Base-by-base conservation (phyloP, 2,888 invertebrate genomes). In the Reticulitermes lucifugus region DNA sequence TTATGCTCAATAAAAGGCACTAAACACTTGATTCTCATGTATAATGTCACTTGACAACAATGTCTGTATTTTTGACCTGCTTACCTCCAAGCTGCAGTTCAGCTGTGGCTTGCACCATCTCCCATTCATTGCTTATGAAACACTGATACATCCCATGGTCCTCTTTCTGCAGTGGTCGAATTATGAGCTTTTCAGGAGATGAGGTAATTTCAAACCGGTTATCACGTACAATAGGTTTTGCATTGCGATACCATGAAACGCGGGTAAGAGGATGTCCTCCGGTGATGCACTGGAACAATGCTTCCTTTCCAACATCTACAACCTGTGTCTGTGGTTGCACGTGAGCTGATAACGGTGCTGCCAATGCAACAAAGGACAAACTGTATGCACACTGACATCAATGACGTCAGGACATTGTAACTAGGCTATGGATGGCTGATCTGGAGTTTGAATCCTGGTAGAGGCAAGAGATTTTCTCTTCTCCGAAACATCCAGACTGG, bases 281-380 rank as follows among this genome's bases (percentile, higher is more conserved):
- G 84, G 96, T 94, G 89, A 96, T 95, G 91, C 98, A 98, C 90
- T 97, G 96, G 90, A 98, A 96, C 89, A 93, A 94, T 81, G 97
- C 95, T 89, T 96, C 95, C 89, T 96, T 95, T 86, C 96, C 97
- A 87, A 96, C 94, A 91, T 98, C 98, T 86, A 97, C 95, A 87
- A 96, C 95, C 90, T 95, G 93, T 87, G 94, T 92, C 91, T 95
- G 95, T 87, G 96, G 96, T 92, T 96, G 94, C 88, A 97, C 94
- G 91, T 95, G 95, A 88, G 95, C 96, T 88, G 95, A 94, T 89
- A 97, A 92, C 85, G 96, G 95, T 89, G 96, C 96, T 96, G 92
- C 87, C 89, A 92, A 88, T 87, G 88, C 89, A 89, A 55, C 18
- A 55, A 18, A 55, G 18, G 55, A 18, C 5, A 18, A 55, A 55